phyloP scores from a whole-genome alignment of 2,113 vertebrate genomes.

The Microcebus griseorufus region DNA sequence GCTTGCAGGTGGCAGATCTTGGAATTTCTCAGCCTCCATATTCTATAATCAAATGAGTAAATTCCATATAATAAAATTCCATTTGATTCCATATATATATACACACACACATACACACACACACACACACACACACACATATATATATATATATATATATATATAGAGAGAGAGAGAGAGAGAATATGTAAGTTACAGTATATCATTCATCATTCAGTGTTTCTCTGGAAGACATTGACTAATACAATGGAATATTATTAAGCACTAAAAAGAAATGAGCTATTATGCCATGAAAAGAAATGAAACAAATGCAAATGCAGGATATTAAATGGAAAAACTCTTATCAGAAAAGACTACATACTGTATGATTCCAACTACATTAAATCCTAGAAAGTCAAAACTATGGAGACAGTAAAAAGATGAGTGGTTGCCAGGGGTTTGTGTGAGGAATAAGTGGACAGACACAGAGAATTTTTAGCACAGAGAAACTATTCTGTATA shows the following conservation, averaged over 20 bases:
- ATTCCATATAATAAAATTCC: not conserved
- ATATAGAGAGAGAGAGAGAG: not conserved
- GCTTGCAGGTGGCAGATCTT: not conserved
- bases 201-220: not conserved
- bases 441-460: not conserved
- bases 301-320: not conserved
- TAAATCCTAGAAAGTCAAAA: not conserved
- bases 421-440: not conserved
- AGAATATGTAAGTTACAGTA: not conserved
- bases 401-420: not conserved
- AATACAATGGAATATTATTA: not conserved
- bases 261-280: not conserved
- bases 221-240: not conserved
- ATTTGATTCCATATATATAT: no score
- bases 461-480: not conserved
- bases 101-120: no score
- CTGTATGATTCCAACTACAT: not conserved
- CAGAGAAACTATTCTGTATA: not conserved
- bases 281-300: not conserved
- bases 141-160: not conserved
- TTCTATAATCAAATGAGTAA: not conserved
- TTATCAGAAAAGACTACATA: no score
- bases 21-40: not conserved
- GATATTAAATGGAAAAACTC: not conserved
- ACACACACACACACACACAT: no score